Evolutionary conservation across 2,797 vertebrate species (phyloP), one percentile per base, ranked within the genome.

Genomic region (Arnoldichthys spilopterus): DNA sequence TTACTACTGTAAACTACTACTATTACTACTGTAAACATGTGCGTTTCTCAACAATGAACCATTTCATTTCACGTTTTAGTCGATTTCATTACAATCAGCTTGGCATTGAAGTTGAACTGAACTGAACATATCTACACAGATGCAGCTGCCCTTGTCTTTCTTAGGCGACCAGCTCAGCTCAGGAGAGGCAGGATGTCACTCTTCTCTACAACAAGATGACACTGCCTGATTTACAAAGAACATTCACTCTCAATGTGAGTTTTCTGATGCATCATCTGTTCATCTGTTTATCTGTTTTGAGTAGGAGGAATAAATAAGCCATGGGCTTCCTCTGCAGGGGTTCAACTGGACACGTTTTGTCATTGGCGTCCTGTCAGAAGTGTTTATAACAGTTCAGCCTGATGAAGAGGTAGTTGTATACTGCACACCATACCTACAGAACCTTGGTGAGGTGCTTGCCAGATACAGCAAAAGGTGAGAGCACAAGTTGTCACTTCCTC

Each of bases 301-400:
- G 5, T 28, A 47, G 22, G 16, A 47, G 6, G 12, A 6, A 15
- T 24, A 47, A 28, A 47, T 26, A 9, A 11, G 0, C 5, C 59
- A 20, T 34, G 30, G 72, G 80, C 18, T 47, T 47, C 28, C 12
- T 67, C 6, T 82, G 16, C 85, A 98, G 97, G 95, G 94, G 22
- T 99, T 98, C 84, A 98, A 98, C 87, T 99, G 97, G 97, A 97
- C 95, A 0, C 89, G 91, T 56, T 98, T 96, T 88, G 92, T 98
- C 82, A 94, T 94, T 84, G 92, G 93, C 0, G 92, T 97, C 66
- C 90, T 99, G 85, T 92, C 96, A n/a, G 95, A 95, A 3, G 97
- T 97, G 49, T 91, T 85, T 0, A 84, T 97, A 0, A 72, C 94
- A 12, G 85, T 97, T 47, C 89, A 92, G 43, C 87, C 89, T 0